Evolutionary conservation across 2,797 vertebrate species (phyloP), one percentile per base, ranked within the genome.

Genomic region (Bucorvus abyssinicus): DNA sequence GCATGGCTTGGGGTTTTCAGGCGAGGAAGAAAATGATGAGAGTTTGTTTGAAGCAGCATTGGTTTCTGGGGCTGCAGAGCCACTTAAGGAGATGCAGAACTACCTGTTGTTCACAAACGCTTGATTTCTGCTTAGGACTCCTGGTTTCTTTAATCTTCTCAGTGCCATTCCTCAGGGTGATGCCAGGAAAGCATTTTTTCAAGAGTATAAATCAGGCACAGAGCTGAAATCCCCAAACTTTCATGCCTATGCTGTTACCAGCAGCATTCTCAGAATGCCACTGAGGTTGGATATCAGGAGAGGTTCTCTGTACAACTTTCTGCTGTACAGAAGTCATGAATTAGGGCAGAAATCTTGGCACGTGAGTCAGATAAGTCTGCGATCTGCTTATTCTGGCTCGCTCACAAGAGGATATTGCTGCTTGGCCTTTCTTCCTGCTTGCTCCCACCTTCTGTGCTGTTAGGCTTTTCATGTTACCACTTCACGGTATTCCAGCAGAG

Each of bases 391-490:
- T 67, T 80, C 82, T 95, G 95, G 95, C 96, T 75, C 8, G 0
- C 30, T 94, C 75, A 74, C 92, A 80, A 77, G 92, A 97, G 92
- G 92, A 85, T 94, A 90, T 94, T 94, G 90, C 93, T 94, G 90
- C 80, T 94, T 91, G 80, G 88, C 94, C 49, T 78, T 56, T 16
- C 56, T 67, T 77, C 80, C 87, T 94, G 85, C 70, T 76, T 87
- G 83, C 87, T 95, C 70, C 90, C 78, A 94, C 94, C 91, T 94
- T 87, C 94, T 89, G 80, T 53, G 86, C 68, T 90, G 44, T 86
- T 94, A 69, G 83, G 38, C 77, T 94, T 84, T 96, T 63, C 49
- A 42, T 84, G 83, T 96, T 96, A 67, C 90, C 85, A 87, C 70
- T 95, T 90, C 77, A 70, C 0, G 22, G 59, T 93, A 94, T 94